Base-by-base conservation (phyloP, 2,888 invertebrate species). In the Diarsia dahlii region DNA sequence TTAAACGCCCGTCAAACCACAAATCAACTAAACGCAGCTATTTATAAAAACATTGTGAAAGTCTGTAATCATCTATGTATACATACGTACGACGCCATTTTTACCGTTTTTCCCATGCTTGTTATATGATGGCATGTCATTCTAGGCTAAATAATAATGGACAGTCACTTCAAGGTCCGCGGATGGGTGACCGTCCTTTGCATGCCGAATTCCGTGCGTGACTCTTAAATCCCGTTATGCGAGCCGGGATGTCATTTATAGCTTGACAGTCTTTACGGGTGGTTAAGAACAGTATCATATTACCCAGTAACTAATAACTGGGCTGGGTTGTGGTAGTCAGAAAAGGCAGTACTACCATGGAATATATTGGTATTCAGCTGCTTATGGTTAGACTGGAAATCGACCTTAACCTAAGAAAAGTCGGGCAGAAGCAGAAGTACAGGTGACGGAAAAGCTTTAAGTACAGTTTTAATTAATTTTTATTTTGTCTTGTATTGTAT, bases 41-140 rank as follows among this genome's bases (percentile, higher is more conserved):
- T 79, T 72, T 66, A 66, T 56, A 70, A 79, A 79, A 78, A 66
- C 54, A 60, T 52, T 39, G 69, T 69, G 78, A 76, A 79, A 79
- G 78, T 76, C 10, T 46, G 34, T 34, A 60, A 60, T 60, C 8
- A 39, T 39, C 39, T 39, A 39, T 34, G 5, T 5, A 39, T 39
- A 39, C 50, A 45, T 28, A 46, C 52, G 60, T n/a, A 66, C 28
- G 52, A 23, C n/a, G 60, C 56, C 23, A 23, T 68, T 73, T 73
- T 45, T 68, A 48, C 68, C 9, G 56, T 70, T 74, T 60, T 50
- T 68, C 70, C 45, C 74, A 70, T 28, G 46, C 28, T 12, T 46
- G 65, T 64, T 50, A 28, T 69, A 15, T 62, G 62, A 34, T 28
- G 69, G 62, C 28, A 46, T 46, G 69, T 13, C 9, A 58, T 13